phyloP scores from a whole-genome alignment of 2,797 vertebrate genomes.

The Antennarius maculatus region DNA sequence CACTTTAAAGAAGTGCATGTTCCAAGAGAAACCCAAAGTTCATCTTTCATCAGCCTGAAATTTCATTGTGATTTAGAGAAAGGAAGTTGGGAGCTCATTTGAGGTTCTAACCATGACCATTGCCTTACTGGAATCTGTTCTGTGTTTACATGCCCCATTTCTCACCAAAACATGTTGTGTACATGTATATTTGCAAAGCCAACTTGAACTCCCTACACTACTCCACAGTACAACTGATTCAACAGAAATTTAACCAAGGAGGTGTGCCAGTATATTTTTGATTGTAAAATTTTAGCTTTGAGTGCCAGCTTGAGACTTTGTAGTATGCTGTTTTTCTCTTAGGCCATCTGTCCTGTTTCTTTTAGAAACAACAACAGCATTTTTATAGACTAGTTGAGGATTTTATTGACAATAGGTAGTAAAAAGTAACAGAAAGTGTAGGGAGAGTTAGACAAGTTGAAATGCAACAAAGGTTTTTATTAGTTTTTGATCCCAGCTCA shows the following conservation, averaged over 20 bases:
- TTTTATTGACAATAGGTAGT: neutral
- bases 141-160: neutral
- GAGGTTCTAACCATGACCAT: neutral
- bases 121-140: neutral
- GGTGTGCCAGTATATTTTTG: neutral
- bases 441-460: neutral
- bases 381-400: neutral
- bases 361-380: neutral
- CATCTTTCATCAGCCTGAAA: slow-evolving; percentile 10
- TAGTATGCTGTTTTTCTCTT: neutral
- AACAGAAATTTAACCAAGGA: too few relatives aligned
- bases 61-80: slow-evolving; percentile 9
- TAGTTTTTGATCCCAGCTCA: neutral
- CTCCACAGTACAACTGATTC: neutral
- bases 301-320: neutral
- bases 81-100: slow-evolving; percentile 12
- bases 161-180: neutral
- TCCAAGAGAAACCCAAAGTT: neutral
- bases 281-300: neutral
- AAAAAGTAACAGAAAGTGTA: neutral
- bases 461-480: neutral
- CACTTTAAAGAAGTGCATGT: neutral
- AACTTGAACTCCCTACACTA: neutral
- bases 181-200: neutral
- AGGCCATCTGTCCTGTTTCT: neutral